Percentiles rank a stretch among this genome's conserved stretches.
Conservation (phyloP, 92 coral and sea anemone genomes). For the Zoanthus sansibaricus region DNA sequence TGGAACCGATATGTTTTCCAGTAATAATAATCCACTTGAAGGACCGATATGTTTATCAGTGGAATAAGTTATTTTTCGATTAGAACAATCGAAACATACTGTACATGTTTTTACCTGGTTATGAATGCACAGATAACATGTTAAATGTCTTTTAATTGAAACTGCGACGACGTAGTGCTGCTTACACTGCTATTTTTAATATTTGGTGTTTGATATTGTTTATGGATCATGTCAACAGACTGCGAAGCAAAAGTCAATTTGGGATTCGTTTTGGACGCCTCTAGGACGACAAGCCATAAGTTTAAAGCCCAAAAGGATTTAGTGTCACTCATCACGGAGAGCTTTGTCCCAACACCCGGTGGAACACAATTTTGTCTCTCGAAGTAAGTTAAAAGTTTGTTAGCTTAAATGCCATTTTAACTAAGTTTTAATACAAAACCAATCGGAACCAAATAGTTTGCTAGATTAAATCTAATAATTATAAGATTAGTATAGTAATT, state of each 20-base stretch:
- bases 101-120: too few species aligned
- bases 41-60: too few species aligned
- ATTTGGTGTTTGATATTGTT: background rate
- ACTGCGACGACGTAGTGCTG: background rate
- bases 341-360: background rate
- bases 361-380: background rate
- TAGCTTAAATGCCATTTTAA: background rate
- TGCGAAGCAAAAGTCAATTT: conserved; percentile 22
- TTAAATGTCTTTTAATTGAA: background rate
- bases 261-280: conserved; percentile 40
- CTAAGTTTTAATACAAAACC: background rate
- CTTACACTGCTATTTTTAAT: background rate
- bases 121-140: too few species aligned
- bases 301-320: background rate
- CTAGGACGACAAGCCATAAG: background rate
- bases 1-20: too few species aligned
- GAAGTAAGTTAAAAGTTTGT: background rate
- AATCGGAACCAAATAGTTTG: too few species aligned
- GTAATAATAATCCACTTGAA: too few species aligned
- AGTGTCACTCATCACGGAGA: background rate
- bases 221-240: background rate
- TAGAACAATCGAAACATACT: too few species aligned
- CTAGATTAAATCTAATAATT: too few species aligned
- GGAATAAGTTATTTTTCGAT: too few species aligned
- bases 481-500: too few species aligned